These are phyloP conservation scores for Bombus soroeensis DNA, from an alignment of 1,140 invertebrate genomes.

Conservation along the genomic window DNA sequence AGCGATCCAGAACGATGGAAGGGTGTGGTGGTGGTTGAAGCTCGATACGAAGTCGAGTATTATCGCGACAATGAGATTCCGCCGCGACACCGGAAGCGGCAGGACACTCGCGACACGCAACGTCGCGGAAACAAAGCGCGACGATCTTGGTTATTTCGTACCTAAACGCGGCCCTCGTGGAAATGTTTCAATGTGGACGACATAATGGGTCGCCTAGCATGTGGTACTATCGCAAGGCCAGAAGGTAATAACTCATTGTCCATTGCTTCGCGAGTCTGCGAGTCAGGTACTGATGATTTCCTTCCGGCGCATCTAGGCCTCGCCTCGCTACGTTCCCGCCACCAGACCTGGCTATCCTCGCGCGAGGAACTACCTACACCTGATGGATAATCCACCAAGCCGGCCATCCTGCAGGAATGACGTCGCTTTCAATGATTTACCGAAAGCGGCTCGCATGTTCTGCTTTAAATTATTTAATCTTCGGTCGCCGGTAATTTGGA, in stretches of 20 bases:
- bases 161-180: constrained; percentile 56
- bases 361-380: constrained; percentile 56
- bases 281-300: constrained; percentile 77
- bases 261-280: constrained; percentile 68
- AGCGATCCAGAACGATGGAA: constrained; percentile 8
- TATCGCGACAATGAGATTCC: constrained; percentile 65
- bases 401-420: constrained; percentile 42
- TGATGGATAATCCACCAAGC: constrained; percentile 70
- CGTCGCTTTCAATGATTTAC: constrained; percentile 51
- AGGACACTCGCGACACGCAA: constrained; percentile 57
- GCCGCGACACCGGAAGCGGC: constrained; percentile 46
- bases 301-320: constrained; percentile 68
- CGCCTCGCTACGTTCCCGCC: constrained; percentile 39
- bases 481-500: background rate
- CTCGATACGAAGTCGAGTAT: constrained; percentile 57
- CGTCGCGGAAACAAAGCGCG: constrained; percentile 64
- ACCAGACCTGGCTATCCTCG: background rate
- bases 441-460: background rate
- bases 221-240: constrained; percentile 67
- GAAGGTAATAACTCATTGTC: constrained; percentile 78
- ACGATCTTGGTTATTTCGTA: constrained; percentile 69
- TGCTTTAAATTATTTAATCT: constrained; percentile 18
- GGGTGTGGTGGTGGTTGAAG: background rate
- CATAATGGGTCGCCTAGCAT: constrained; percentile 70
- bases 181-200: constrained; percentile 69